Base-by-base conservation (phyloP, 1,140 invertebrate species). In the Lethocerus indicus region DNA sequence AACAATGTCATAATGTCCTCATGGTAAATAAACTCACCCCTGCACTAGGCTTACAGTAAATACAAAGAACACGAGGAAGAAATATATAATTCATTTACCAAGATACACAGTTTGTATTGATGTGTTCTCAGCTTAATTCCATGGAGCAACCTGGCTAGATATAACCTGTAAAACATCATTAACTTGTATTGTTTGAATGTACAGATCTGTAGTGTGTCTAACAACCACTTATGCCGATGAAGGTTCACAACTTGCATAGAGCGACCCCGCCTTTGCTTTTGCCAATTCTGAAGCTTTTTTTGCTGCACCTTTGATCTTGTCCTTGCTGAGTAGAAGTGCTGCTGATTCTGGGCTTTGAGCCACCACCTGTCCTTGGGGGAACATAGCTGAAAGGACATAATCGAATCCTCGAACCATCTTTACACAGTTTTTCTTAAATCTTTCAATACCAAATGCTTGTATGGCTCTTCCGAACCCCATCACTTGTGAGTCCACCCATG, bases 391-490 rank as follows among this genome's bases (percentile, higher is more conserved):
- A 2, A 91, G 67, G 1, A 90, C 83, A 59, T 79, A 72, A 63
- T 91, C 86, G 61, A 91, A 91, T 3, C 89, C 89, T 47, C 69
- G 70, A 20, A 75, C 75, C 65, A 88, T 84, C 67, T 88, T 83
- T 1, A 63, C 61, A 54, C 81, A 82, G 61, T 92, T 92, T 59
- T 86, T 84, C 55, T 81, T 80, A 64, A 91, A 92, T 35, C 87
- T 70, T 40, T 92, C 85, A 42, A 87, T 67, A 9, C 87, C 87
- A 67, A 92, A 92, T 2, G 82, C 79, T 56, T 87, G 76, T 41
- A 95, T 88, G 0, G 88, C 81, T 40, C 78, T 65, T n/a, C 84
- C 79, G 59, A 93, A 85, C 20, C 88, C 88, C 64, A 80, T 81
- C 9, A 93, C 76, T 62, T 84, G 79, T 14, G 87, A 91, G 57